phyloP scores from a whole-genome alignment of 1,140 invertebrate species.

The Lepidurus couesii region DNA sequence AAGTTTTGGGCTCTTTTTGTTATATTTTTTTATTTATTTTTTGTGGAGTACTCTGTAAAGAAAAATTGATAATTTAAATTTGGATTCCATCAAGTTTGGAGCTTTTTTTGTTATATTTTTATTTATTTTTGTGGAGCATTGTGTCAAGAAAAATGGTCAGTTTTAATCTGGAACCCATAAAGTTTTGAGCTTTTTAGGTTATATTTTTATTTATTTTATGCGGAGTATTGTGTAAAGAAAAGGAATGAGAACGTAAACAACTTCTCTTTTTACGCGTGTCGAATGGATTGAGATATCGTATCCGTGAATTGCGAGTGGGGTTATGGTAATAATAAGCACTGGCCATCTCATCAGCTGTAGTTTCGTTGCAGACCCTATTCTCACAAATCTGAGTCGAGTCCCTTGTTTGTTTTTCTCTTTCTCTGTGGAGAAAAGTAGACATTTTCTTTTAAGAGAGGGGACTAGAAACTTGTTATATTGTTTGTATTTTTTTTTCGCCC shows the following conservation, averaged over 20 bases:
- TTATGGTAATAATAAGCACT: constrained; percentile 12
- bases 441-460: background rate
- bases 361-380: constrained; percentile 13
- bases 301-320: constrained; percentile 1
- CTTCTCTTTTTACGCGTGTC: background rate
- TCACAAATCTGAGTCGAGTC: background rate
- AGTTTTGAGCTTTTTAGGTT: no score
- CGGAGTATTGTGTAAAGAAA: no score
- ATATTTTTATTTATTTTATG: no score
- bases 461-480: background rate
- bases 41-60: no score
- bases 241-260: background rate
- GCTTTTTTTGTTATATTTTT: no score
- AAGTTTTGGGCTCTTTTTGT: no score
- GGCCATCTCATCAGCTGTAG: constrained; percentile 9
- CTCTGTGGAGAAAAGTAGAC: background rate
- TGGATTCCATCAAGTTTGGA: no score
- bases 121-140: no score
- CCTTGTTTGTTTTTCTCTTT: background rate
- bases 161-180: no score
- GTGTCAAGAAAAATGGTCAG: no score
- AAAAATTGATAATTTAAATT: no score
- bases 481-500: constrained; percentile 27
- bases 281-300: background rate
- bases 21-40: no score